A percentile compares a stretch with the other conserved stretches of the same genome.
Conservation (phyloP, 2,888 invertebrate species). For the Minunthozetes semirufus region DNA sequence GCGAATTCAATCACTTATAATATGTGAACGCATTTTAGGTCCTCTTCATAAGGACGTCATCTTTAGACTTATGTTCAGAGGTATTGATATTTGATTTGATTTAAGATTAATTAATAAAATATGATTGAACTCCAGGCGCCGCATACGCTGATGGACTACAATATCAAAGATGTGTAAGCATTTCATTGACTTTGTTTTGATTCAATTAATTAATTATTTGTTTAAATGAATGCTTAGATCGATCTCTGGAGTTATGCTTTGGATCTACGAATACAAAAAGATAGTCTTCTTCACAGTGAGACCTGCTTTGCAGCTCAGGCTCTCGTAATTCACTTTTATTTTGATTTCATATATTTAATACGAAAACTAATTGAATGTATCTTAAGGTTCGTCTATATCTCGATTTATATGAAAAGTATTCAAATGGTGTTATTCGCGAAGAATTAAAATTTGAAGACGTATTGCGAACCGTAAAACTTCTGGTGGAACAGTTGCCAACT, state of each 20-base stretch:
- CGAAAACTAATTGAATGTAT: not conserved
- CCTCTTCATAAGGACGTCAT: constrained; percentile 77
- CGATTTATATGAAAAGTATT: constrained; percentile 49
- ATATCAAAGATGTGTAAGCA: constrained; percentile 62
- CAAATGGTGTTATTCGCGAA: constrained; percentile 45
- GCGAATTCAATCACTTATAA: constrained; percentile 76
- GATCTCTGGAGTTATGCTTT: constrained; percentile 79
- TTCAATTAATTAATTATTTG: not conserved
- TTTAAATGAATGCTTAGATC: constrained; percentile 52
- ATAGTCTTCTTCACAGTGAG: constrained; percentile 65
- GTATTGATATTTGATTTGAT: constrained; percentile 25
- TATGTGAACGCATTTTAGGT: constrained; percentile 79
- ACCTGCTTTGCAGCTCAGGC: constrained; percentile 81
- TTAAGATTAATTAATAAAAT: not conserved
- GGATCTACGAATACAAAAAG: constrained; percentile 68
- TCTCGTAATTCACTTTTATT: constrained; percentile 60
- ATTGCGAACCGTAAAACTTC: constrained; percentile 60
- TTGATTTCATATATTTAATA: not conserved
- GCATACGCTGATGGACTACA: constrained; percentile 54
- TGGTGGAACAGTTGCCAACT: constrained; percentile 59
- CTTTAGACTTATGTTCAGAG: constrained; percentile 52
- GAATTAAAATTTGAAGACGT: constrained; percentile 63
- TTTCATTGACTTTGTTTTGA: not conserved
- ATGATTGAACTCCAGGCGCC: constrained; percentile 52
- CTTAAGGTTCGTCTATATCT: constrained; percentile 69